These are phyloP conservation scores for Himalopsyche japonica DNA, from an alignment of 2,888 invertebrate species.

Conservation along the genomic window DNA sequence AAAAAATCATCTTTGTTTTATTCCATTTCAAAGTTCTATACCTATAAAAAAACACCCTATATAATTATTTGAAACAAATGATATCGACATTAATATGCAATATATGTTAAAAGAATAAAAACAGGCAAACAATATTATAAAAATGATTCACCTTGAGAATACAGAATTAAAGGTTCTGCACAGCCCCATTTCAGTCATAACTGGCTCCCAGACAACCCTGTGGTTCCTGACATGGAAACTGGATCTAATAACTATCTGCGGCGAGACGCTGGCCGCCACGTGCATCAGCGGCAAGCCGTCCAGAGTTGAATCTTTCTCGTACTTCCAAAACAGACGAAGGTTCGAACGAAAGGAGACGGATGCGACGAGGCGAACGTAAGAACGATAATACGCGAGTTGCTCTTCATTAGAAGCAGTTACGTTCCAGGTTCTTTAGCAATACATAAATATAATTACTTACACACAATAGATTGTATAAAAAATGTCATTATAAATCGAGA, in stretches of 20 bases:
- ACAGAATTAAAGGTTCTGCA: slow-evolving; percentile 55
- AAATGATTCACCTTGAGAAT: slow-evolving; percentile 48
- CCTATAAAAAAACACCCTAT: too few relatives aligned
- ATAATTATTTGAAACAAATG: too few relatives aligned
- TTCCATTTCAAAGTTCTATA: too few relatives aligned
- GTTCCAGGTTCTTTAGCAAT: slow-evolving; percentile 50
- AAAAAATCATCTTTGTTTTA: too few relatives aligned
- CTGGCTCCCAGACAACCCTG: slow-evolving; percentile 52
- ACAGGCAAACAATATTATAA: background rate
- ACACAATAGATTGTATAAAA: too few relatives aligned
- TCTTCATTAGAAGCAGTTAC: slow-evolving; percentile 51
- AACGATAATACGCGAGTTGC: slow-evolving; percentile 52
- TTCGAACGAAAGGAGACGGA: slow-evolving; percentile 56
- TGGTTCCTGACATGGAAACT: slow-evolving; percentile 56
- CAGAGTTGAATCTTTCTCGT: slow-evolving; percentile 65
- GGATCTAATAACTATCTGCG: slow-evolving; percentile 63
- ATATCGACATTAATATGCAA: too few relatives aligned
- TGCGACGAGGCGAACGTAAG: slow-evolving; percentile 53
- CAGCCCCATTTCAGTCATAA: slow-evolving; percentile 58
- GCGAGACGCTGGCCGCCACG: slow-evolving; percentile 47
- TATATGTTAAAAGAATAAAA: too few relatives aligned
- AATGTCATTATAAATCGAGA: too few relatives aligned
- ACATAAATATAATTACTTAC: background rate
- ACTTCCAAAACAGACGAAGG: slow-evolving; percentile 71
- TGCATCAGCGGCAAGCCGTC: slow-evolving; percentile 57